phyloP scores from a whole-genome alignment of 2,888 invertebrate genomes.

The Drosophila aldrichi region DNA sequence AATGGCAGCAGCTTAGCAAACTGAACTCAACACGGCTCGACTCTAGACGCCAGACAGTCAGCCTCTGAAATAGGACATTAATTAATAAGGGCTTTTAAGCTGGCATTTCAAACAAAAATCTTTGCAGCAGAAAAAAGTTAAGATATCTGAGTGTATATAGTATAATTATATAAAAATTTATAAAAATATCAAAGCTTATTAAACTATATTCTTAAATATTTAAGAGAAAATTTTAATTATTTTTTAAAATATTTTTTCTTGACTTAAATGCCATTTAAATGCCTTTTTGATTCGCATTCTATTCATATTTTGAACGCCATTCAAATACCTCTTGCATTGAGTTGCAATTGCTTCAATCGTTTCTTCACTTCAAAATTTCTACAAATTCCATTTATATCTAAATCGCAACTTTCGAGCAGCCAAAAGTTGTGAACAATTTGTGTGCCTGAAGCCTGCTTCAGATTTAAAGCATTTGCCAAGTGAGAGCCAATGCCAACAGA shows the following conservation, averaged over 20 bases:
- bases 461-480: constrained; percentile 24
- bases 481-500: not conserved
- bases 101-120: constrained; percentile 18
- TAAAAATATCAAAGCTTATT: not conserved
- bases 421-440: constrained; percentile 64
- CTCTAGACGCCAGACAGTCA: constrained; percentile 4
- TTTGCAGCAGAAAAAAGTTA: not conserved
- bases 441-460: constrained; percentile 46
- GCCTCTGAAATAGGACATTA: constrained; percentile 51
- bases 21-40: not conserved
- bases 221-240: not conserved
- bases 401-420: constrained; percentile 46
- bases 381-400: constrained; percentile 16
- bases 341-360: not conserved
- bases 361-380: constrained; percentile 30
- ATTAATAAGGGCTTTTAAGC: constrained; percentile 50
- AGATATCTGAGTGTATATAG: not conserved
- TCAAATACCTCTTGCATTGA: constrained; percentile 1
- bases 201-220: no score
- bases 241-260: not conserved
- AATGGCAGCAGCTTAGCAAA: constrained; percentile 59
- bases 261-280: not conserved
- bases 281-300: constrained; percentile 28
- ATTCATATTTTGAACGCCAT: constrained; percentile 31
- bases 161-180: no score